These are phyloP conservation scores for Rhea pennata DNA, from an alignment of 2,113 vertebrate species.

Conservation along the genomic window DNA sequence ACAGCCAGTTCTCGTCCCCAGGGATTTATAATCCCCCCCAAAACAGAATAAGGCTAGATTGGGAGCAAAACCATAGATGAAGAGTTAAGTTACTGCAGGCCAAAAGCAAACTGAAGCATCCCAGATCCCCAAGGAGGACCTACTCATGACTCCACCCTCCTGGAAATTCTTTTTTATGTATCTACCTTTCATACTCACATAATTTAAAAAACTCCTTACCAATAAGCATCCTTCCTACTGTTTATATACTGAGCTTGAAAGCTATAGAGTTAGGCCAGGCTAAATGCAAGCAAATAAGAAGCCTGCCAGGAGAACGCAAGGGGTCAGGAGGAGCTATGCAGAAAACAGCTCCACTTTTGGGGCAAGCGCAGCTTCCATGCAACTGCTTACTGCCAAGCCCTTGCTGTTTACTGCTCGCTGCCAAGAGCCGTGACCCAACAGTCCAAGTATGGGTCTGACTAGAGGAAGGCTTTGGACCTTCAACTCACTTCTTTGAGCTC, in stretches of 20 bases:
- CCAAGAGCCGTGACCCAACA: background rate
- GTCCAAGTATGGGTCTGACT: background rate
- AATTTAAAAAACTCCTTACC: background rate
- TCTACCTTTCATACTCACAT: background rate
- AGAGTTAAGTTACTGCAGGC: background rate
- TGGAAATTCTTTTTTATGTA: background rate
- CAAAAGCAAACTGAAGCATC: fast-evolving
- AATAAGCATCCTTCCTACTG: background rate
- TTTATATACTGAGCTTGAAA: background rate
- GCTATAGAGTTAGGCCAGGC: background rate
- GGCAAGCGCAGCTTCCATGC: background rate
- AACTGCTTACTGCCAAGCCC: background rate
- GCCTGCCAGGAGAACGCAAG: background rate
- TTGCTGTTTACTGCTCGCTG: background rate
- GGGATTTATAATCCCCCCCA: background rate
- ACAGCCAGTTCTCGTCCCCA: background rate
- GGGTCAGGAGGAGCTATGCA: background rate
- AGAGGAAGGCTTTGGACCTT: background rate
- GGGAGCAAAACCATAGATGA: background rate
- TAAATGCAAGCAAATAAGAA: background rate
- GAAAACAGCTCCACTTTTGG: background rate
- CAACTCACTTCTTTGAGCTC: too few species aligned
- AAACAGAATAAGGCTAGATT: background rate
- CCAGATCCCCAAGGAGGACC: background rate
- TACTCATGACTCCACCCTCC: fast-evolving